Percentiles rank a stretch among this genome's conserved stretches.
Evolutionary conservation across 2,113 vertebrate genomes (phyloP).

Genomic region (Platysternon megacephalum): DNA sequence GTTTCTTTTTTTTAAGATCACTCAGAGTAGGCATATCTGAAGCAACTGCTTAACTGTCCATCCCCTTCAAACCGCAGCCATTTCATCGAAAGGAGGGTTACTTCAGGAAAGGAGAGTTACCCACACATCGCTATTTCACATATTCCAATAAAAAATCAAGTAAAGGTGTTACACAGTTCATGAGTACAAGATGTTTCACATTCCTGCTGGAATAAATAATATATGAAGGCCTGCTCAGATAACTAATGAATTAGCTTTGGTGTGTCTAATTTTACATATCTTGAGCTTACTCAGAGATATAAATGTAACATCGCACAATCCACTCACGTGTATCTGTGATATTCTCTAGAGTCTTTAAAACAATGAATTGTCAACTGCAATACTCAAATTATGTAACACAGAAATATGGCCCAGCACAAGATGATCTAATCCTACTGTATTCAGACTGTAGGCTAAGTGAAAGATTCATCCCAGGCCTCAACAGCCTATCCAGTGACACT

Average conservation of each 20-base stretch:
- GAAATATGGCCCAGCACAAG: not conserved
- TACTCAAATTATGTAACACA: not conserved
- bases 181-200: not conserved
- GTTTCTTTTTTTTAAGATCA: not conserved
- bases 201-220: not conserved
- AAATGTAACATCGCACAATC: not conserved
- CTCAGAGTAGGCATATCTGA: not conserved
- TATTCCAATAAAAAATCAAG: rapidly evolving
- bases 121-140: not conserved
- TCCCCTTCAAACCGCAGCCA: not conserved
- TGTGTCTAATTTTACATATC: not conserved
- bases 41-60: not conserved
- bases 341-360: not conserved
- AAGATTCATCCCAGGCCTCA: not conserved
- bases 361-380: not conserved
- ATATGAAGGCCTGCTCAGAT: rapidly evolving
- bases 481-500: not conserved
- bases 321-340: not conserved
- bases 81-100: not conserved
- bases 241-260: not conserved
- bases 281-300: not conserved
- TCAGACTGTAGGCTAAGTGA: not conserved
- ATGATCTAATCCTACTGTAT: not conserved
- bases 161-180: not conserved
- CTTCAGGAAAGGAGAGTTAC: not conserved